Evolutionary conservation across 2,797 vertebrate genomes (phyloP).

Genomic region (Australoheros facetus): DNA sequence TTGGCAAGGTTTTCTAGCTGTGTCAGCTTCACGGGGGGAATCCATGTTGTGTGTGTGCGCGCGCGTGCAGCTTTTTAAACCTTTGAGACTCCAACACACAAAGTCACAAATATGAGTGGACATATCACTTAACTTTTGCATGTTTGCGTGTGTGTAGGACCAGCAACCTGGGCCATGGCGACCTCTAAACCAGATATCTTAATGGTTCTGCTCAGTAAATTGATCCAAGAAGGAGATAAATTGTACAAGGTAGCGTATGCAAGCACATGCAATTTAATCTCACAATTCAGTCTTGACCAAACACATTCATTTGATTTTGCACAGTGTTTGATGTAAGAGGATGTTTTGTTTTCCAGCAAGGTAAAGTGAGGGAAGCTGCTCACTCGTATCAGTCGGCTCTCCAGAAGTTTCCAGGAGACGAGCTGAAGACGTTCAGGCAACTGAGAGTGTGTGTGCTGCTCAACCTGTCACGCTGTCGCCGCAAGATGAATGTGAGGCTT

Average conservation of each 20-base stretch:
- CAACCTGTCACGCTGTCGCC: conserved; percentile 95
- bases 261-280: neutral
- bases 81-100: neutral
- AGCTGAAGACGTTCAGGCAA: conserved; percentile 94
- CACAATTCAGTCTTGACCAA: neutral
- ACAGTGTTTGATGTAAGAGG: neutral
- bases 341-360: conserved; percentile 81
- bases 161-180: conserved; percentile 99
- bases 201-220: conserved; percentile 97
- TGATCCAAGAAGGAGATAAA: conserved; percentile 97
- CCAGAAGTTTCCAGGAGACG: conserved; percentile 96
- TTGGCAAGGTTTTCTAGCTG: no score
- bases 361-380: conserved; percentile 94
- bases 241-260: conserved; percentile 92
- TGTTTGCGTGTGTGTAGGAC: conserved; percentile 80
- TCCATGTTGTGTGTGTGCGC: no score
- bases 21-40: no score
- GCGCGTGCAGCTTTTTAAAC: no score
- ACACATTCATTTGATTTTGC: neutral
- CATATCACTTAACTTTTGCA: conserved; percentile 6
- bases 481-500: conserved; percentile 92
- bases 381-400: conserved; percentile 96
- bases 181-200: conserved; percentile 99
- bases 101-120: no score
- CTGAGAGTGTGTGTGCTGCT: conserved; percentile 95